Base-by-base conservation (phyloP, 1,140 invertebrate species). In the Pristionchus pacificus region DNA sequence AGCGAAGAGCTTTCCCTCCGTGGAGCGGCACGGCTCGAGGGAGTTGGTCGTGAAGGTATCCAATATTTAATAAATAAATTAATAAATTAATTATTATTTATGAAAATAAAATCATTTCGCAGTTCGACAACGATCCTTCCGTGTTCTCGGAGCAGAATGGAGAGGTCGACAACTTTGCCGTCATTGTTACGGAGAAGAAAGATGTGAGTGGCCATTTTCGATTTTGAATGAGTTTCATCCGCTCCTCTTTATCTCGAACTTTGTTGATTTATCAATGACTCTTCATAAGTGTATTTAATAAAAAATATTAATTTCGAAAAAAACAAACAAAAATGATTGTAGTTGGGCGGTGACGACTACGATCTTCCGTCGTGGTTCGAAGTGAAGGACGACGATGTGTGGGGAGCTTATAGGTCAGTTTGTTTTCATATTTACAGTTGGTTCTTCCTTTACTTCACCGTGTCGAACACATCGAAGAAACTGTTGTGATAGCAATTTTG, bases 301-400 rank as follows among this genome's bases (percentile, higher is more conserved):
- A n/a, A n/a, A n/a, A n/a, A n/a, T n/a, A n/a, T n/a, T 61, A 61
- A 13, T 13, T 10, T 61, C 13, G 13, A 13, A 25, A 61, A 61
- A 10, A 24, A 14, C 13, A 25, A 10, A 13, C 13, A 14, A 61
- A 61, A 61, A 24, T 25, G 10, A 10, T 57, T 79, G 62, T 14
- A 78, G 61, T 58, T 78, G 15, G 74, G 68, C 32, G 80, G 74
- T 14, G 80, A 81, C 63, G 73, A 77, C 27, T 81, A 73, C 55
- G 80, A 82, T 27, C 57, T 81, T 33, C 78, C 75, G 61, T 77
- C 76, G 14, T 83, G 75, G 66, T 83, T 82, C 63, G 80, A 82
- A 33, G 76, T 82, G 27, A 74, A 81, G 28, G 73, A 78, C n/a
- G 79, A 83, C 33, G 78, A 75, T 15, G 61, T 60, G 14, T 81